Percentiles rank a stretch among this genome's conserved stretches.
Evolutionary conservation across 2,113 vertebrate genomes (phyloP).

Genomic region (Anser cygnoides): DNA sequence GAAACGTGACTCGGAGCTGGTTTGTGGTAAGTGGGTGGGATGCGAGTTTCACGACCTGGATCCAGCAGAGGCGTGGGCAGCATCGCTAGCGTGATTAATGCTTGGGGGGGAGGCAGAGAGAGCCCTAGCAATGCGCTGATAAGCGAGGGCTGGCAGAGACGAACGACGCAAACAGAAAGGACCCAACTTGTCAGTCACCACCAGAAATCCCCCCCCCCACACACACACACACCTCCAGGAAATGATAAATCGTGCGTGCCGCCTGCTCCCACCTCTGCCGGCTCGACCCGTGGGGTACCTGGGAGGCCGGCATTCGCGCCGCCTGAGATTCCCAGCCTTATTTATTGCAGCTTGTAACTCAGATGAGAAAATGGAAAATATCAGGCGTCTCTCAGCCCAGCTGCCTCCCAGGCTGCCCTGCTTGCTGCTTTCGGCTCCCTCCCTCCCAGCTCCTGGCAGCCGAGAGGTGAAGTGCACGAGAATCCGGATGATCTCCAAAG

Average conservation of each 20-base stretch:
- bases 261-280: conserved; percentile 32
- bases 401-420: conserved; percentile 16
- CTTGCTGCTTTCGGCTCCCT: not conserved
- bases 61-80: conserved; percentile 46
- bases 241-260: not conserved
- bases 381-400: not conserved
- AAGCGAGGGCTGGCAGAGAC: not conserved
- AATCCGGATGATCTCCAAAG: not conserved
- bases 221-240: not conserved
- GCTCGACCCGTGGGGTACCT: not conserved
- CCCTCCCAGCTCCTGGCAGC: conserved; percentile 13
- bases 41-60: conserved; percentile 23
- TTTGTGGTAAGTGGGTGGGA: conserved; percentile 9
- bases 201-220: not conserved
- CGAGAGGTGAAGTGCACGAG: not conserved
- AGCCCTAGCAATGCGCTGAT: not conserved
- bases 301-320: not conserved
- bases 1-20: not conserved
- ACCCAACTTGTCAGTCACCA: not conserved
- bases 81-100: conserved; percentile 17
- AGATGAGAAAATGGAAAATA: conserved; percentile 28
- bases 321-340: not conserved
- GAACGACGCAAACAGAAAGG: not conserved
- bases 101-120: not conserved
- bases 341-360: not conserved